Percentiles rank a stretch among this genome's conserved stretches.
Evolutionary conservation across 2,797 vertebrate species (phyloP).

Genomic region (Zenarchopterus dispar): DNA sequence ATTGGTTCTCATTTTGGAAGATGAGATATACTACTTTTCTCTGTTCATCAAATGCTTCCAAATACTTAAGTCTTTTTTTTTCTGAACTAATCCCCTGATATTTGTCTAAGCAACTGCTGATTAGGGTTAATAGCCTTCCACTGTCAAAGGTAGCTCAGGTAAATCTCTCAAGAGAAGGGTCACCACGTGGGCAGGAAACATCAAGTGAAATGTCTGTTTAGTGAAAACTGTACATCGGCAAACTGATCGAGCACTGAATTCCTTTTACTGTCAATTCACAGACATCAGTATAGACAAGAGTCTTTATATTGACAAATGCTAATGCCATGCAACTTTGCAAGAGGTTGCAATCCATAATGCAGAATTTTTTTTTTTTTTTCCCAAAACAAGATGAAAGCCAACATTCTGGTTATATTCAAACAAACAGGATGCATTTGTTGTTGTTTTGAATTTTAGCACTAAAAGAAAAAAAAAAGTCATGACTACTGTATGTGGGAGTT

Average conservation of each 20-base stretch:
- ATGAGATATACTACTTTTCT: conserved; percentile 25
- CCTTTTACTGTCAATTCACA: conserved; percentile 61
- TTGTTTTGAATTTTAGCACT: conserved; percentile 68
- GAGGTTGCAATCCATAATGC: conserved; percentile 64
- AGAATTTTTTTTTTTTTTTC: conserved; percentile 30
- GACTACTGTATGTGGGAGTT: conserved; percentile 39
- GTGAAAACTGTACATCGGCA: conserved; percentile 66
- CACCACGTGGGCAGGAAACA: conserved; percentile 32
- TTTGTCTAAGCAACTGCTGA: conserved; percentile 36
- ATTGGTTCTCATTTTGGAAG: conserved; percentile 24
- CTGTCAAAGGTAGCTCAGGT: conserved; percentile 35
- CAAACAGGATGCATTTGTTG: conserved; percentile 66
- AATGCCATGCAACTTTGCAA: conserved; percentile 71
- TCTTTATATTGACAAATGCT: conserved; percentile 62
- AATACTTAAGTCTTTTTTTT: conserved; percentile 7
- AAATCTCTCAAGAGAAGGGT: conserved; percentile 47
- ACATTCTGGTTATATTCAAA: conserved; percentile 73
- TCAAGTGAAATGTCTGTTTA: conserved; percentile 45
- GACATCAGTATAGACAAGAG: conserved; percentile 65
- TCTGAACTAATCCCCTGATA: conserved; percentile 38
- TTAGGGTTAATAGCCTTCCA: conserved; percentile 36
- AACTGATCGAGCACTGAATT: conserved; percentile 51
- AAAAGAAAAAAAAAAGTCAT: conserved; percentile 62
- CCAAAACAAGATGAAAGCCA: conserved; percentile 60
- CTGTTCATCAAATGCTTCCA: conserved; percentile 13